Base-by-base conservation (phyloP, 2,888 invertebrate genomes). In the Eupsilia transversa region DNA sequence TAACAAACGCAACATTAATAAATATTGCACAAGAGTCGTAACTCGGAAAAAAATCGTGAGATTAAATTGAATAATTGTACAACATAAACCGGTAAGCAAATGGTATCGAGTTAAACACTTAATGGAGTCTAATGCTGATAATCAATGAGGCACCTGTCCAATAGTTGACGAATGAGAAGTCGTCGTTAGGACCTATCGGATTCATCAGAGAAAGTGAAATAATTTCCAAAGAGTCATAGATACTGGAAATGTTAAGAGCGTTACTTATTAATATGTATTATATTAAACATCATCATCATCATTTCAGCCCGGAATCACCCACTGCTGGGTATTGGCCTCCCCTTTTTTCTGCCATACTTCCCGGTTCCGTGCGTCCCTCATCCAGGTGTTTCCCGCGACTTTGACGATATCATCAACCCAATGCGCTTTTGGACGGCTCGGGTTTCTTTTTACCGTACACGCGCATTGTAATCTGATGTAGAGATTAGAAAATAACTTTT, bases 121-220 rank as follows among this genome's bases (percentile, higher is more conserved):
- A 95, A 94, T 94, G 94, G 94, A 91, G 89, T 91, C 92, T 93
- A 93, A 93, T 87, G 61, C 85, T 92, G 93, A 94, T 94, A 93
- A 93, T 93, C 93, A 90, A 90, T 89, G 90, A 83, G 90, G 90
- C 93, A 95, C 94, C 95, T 96, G 96, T 96, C 95, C 84, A 81
- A 84, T 77, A 84, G 84, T 90, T 94, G 95, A 96, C 94, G 94
- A 93, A 95, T 95, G 94, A 91, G 93, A 91, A 91, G 90, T 90
- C 88, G 88, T 90, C 79, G 89, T 85, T 87, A 90, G 90, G 89
- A 92, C 88, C 89, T 93, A 92, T 93, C 92, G 88, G 89, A 88
- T 89, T 90, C 94, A 95, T 94, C 93, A 92, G 95, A 93, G 96
- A 96, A 96, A 96, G 96, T 95, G 91, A 94, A 93, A 90, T 88